Evolutionary conservation across 92 coral and sea anemone species (phyloP).

Genomic region (Porites divaricata): DNA sequence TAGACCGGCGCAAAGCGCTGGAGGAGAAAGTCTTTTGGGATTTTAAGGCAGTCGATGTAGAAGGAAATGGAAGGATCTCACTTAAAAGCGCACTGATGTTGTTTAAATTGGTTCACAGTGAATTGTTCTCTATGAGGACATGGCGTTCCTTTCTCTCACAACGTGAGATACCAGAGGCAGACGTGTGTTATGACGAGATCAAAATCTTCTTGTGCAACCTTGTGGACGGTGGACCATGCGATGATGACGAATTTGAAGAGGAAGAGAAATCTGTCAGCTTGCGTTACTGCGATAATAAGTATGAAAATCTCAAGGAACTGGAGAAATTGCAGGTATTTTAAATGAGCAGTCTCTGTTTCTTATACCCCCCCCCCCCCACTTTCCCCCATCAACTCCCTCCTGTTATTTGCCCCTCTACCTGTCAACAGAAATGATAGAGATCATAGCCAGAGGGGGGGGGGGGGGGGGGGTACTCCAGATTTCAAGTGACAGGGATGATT

Average conservation of each 20-base stretch:
- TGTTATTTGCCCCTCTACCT: too few relatives aligned
- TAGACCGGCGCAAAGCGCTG: slow-evolving; percentile 83
- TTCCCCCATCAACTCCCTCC: too few relatives aligned
- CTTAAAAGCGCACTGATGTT: slow-evolving; percentile 85
- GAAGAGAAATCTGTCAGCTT: slow-evolving; percentile 72
- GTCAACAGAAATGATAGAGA: too few relatives aligned
- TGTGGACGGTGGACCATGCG: slow-evolving; percentile 88
- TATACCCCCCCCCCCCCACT: not conserved
- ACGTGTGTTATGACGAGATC: slow-evolving; percentile 92
- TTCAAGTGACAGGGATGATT: too few relatives aligned
- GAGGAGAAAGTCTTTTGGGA: slow-evolving; percentile 98
- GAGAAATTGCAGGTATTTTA: slow-evolving; percentile 83
- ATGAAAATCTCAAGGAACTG: slow-evolving; percentile 80
- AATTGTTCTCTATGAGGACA: slow-evolving; percentile 84
- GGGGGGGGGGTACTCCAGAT: too few relatives aligned
- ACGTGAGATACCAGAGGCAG: slow-evolving; percentile 63
- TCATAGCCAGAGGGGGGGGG: too few relatives aligned
- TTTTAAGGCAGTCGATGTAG: slow-evolving; percentile 86
- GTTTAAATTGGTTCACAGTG: slow-evolving; percentile 93
- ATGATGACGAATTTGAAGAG: slow-evolving; percentile 71
- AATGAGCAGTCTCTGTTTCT: not conserved
- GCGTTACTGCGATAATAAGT: slow-evolving; percentile 59
- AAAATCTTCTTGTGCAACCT: slow-evolving; percentile 91
- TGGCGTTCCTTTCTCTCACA: slow-evolving; percentile 85
- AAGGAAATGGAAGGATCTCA: slow-evolving; percentile 87